Percentiles rank a stretch among this genome's conserved stretches.
Conservation (phyloP, 2,113 vertebrate genomes). For the Oostethus manadensis region DNA sequence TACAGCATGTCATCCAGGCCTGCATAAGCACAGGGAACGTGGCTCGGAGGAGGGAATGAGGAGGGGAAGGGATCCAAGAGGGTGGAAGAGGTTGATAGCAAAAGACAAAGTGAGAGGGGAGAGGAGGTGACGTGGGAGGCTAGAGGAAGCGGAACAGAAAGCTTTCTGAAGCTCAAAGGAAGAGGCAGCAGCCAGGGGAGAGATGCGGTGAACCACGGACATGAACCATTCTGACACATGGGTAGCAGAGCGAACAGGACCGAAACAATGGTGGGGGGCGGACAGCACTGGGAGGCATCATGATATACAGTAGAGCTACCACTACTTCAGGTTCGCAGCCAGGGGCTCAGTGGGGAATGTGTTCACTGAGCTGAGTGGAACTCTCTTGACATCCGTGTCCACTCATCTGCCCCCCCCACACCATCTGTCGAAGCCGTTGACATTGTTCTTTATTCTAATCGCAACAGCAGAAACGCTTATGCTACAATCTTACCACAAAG, state of each 20-base stretch:
- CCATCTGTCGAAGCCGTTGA: not conserved
- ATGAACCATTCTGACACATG: slow-evolving; percentile 60
- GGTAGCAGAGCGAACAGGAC: slow-evolving; percentile 52
- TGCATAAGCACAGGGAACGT: slow-evolving; percentile 58
- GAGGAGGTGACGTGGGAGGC: slow-evolving; percentile 21
- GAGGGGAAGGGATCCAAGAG: slow-evolving; percentile 1
- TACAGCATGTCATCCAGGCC: slow-evolving; percentile 43
- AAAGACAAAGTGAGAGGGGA: slow-evolving; percentile 51
- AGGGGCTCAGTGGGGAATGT: slow-evolving; percentile 34
- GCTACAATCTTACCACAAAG: not conserved
- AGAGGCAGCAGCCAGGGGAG: slow-evolving; percentile 68
- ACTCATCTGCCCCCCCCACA: slow-evolving; percentile 17
- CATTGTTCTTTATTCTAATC: slow-evolving; percentile 3
- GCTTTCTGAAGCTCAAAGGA: slow-evolving; percentile 57
- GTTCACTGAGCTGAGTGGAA: slow-evolving; percentile 37
- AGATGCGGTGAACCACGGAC: slow-evolving; percentile 46
- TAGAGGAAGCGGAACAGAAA: slow-evolving; percentile 50
- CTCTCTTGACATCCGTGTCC: slow-evolving; percentile 26
- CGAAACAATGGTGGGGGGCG: slow-evolving; percentile 46
- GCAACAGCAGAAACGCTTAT: not conserved
- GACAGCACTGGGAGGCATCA: slow-evolving; percentile 43
- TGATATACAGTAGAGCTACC: slow-evolving; percentile 47
- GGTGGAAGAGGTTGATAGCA: slow-evolving; percentile 39
- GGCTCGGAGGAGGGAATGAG: slow-evolving; percentile 25
- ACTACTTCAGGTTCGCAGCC: slow-evolving; percentile 51